These are phyloP conservation scores for Rhagonycha fulva DNA, from an alignment of 2,888 invertebrate genomes.

Conservation along the genomic window DNA sequence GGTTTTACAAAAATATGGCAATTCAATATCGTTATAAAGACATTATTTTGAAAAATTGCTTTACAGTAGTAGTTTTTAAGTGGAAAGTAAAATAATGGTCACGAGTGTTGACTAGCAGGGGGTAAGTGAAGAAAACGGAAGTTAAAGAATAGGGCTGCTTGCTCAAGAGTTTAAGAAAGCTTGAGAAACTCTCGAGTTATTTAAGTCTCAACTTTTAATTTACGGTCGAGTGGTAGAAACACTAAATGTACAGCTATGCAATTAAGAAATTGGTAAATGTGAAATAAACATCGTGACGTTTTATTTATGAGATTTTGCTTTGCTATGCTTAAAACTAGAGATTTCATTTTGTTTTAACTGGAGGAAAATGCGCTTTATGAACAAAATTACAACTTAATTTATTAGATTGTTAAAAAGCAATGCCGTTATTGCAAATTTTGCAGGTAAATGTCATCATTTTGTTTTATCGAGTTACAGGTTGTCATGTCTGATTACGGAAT, in stretches of 20 bases:
- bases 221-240: conserved; percentile 44
- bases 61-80: conserved; percentile 31
- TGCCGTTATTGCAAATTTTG: conserved; percentile 12
- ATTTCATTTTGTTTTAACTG: neutral
- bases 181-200: conserved; percentile 33
- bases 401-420: neutral
- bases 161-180: conserved; percentile 25
- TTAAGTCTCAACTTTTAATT: conserved; percentile 45
- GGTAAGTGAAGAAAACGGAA: conserved; percentile 24
- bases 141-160: conserved; percentile 23
- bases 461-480: conserved; percentile 42
- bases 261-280: conserved; percentile 42
- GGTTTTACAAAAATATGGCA: conserved; percentile 23
- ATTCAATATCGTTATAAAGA: conserved; percentile 28
- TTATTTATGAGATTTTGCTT: conserved; percentile 25
- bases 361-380: neutral
- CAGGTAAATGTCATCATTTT: conserved; percentile 39
- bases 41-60: conserved; percentile 35
- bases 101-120: conserved; percentile 17
- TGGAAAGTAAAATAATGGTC: conserved; percentile 33
- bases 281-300: conserved; percentile 19
- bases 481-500: conserved; percentile 32
- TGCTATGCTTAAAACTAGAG: conserved; percentile 4
- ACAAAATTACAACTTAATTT: neutral
- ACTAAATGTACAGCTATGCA: conserved; percentile 40